Conservation (phyloP, 1,140 invertebrate genomes). For the Meloidogyne exigua region DNA sequence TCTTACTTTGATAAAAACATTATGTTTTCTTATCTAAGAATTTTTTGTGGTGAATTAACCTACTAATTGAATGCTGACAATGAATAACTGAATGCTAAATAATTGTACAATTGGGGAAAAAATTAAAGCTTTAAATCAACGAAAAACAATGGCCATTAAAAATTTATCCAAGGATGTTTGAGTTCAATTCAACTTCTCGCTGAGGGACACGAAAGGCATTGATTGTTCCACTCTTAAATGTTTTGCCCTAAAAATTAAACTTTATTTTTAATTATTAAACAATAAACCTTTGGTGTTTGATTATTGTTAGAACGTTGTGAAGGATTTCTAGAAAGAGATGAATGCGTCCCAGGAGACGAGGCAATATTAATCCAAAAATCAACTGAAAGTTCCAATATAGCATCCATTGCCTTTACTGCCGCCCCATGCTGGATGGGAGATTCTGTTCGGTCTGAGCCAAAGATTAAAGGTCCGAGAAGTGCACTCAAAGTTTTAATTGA, state of each 20-base stretch:
- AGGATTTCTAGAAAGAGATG: not conserved
- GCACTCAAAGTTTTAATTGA: not conserved
- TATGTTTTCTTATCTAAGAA: no score
- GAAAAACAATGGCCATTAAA: not conserved
- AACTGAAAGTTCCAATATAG: not conserved
- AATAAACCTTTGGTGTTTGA: slow-evolving; percentile 1
- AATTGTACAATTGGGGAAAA: no score
- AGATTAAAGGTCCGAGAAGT: slow-evolving; percentile 11
- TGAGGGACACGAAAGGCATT: not conserved
- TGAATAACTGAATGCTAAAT: no score
- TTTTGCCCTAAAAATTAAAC: not conserved
- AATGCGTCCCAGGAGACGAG: slow-evolving; percentile 4
- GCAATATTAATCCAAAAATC: not conserved
- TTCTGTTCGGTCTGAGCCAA: slow-evolving; percentile 16
- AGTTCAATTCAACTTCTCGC: not conserved
- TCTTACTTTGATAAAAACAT: no score
- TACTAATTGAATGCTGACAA: no score
- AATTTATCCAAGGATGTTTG: not conserved
- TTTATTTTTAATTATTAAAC: not conserved
- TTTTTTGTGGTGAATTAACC: no score
- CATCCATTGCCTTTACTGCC: not conserved
- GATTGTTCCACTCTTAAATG: not conserved
- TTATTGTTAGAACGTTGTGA: not conserved
- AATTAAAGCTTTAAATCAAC: not conserved
- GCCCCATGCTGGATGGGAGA: slow-evolving; percentile 2